phyloP scores from a whole-genome alignment of 2,797 vertebrate species.

The Sitta carolinensis region DNA sequence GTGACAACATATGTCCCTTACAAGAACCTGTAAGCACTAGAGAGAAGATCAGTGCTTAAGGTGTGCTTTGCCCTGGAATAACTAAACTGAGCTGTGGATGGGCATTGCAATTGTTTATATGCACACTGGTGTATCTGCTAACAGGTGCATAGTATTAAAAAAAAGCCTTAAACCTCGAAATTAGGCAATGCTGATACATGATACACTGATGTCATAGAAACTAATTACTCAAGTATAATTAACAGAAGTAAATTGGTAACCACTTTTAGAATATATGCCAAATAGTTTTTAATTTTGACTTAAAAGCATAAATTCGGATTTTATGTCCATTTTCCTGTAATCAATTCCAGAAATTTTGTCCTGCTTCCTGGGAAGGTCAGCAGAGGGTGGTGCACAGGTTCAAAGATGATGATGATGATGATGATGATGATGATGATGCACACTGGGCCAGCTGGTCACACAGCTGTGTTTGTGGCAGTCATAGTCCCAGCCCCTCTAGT shows the following conservation, averaged over 20 bases:
- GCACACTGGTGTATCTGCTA: rapidly evolving
- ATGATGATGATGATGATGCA: no score
- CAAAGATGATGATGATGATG: no score
- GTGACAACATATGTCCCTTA: not conserved
- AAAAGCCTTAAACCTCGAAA: not conserved
- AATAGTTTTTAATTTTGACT: not conserved
- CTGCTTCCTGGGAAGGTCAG: not conserved
- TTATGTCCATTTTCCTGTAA: not conserved
- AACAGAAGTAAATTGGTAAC: not conserved
- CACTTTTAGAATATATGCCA: not conserved
- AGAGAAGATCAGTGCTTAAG: not conserved
- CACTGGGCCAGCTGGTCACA: rapidly evolving
- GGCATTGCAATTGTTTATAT: not conserved
- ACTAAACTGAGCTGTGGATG: not conserved
- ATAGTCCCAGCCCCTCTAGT: no score
- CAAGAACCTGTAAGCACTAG: not conserved
- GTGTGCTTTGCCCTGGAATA: not conserved
- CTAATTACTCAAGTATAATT: not conserved
- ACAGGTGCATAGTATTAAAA: not conserved
- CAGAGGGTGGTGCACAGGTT: not conserved
- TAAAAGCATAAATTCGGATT: not conserved
- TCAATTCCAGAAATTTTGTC: not conserved
- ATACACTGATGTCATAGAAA: not conserved
- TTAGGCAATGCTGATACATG: rapidly evolving
- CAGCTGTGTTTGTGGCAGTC: rapidly evolving